Base-by-base conservation (phyloP, 1,140 invertebrate genomes). In the Brachystomella parvula region DNA sequence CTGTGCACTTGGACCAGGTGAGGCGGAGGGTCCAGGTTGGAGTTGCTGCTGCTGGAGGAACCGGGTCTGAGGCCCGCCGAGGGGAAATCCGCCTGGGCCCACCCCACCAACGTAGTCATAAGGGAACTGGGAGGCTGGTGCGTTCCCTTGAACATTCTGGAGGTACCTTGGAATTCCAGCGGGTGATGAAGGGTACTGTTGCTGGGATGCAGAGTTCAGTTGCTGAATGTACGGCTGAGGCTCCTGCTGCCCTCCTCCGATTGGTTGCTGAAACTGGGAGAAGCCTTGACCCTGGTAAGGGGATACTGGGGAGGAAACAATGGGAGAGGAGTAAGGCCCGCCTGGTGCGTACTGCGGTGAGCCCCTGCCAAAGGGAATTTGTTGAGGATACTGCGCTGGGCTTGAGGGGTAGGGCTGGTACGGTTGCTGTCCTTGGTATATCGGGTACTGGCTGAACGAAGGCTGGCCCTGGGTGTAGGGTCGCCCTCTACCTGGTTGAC, bases 381-480 rank as follows among this genome's bases (percentile, higher is more conserved):
- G 64, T 28, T 26, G 44, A 19, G 60, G 31, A 21, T 53, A 32
- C 31, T 35, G 30, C 33, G 47, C 44, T 66, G 65, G 32, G 3
- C 19, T 57, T 59, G 56, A 3, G 3, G 64, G 59, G 53, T 29
- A 26, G 44, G 47, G 53, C 59, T 65, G 63, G 32, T 19, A 28
- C 35, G 58, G 63, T n/a, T 24, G 47, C 30, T 39, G 32, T 58
- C 60, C 61, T 1, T 35, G 30, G 60, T 31, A 62, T 61, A n/a
- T n/a, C n/a, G 60, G 26, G 28, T 19, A 33, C 21, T 28, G 57
- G 44, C 35, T 31, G 24, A 28, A 29, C n/a, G 17, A 15, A 12
- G 49, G 66, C 31, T 33, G 66, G 24, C 30, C 21, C 17, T 35
- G 67, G 17, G 56, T 28, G 59, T 69, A 64, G n/a, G 32, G 24